Conservation (phyloP, 2,113 vertebrate species). For the Panthera tigris region DNA sequence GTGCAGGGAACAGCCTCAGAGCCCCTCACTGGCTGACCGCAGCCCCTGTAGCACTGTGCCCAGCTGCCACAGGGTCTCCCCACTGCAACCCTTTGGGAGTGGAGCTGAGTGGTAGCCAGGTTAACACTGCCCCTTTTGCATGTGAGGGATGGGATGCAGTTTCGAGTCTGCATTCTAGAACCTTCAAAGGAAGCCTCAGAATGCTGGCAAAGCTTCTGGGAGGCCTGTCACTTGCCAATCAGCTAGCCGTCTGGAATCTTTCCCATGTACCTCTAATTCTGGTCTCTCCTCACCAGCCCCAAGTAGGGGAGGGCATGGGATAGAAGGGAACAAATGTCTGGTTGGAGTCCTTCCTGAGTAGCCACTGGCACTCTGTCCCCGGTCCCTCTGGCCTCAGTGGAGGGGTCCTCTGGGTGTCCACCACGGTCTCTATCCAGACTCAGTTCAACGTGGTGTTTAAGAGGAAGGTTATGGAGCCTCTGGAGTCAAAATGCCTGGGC, state of each 20-base stretch:
- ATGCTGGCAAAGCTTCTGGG: not conserved
- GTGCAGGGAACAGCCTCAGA: not conserved
- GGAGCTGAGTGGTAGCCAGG: not conserved
- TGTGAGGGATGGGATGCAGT: accelerated
- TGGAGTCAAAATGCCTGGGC: not conserved
- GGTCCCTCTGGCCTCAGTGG: not conserved
- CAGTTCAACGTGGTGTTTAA: not conserved
- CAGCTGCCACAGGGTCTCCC: not conserved
- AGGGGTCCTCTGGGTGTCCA: not conserved
- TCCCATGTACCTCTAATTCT: not conserved
- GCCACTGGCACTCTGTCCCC: not conserved
- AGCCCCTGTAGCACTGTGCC: not conserved
- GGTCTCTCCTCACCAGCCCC: not conserved
- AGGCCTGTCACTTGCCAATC: not conserved
- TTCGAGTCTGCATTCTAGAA: not conserved
- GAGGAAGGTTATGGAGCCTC: not conserved
- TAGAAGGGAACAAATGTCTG: not conserved
- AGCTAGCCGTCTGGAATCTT: not conserved
- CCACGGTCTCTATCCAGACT: not conserved
- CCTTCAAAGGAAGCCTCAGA: not conserved
- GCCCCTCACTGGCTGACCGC: too few relatives aligned
- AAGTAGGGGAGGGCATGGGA: not conserved
- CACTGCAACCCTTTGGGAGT: accelerated
- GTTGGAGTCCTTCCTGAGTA: not conserved
- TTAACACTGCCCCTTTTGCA: not conserved